Base-by-base conservation (phyloP, 2,113 vertebrate genomes). In the Willisornis vidua region DNA sequence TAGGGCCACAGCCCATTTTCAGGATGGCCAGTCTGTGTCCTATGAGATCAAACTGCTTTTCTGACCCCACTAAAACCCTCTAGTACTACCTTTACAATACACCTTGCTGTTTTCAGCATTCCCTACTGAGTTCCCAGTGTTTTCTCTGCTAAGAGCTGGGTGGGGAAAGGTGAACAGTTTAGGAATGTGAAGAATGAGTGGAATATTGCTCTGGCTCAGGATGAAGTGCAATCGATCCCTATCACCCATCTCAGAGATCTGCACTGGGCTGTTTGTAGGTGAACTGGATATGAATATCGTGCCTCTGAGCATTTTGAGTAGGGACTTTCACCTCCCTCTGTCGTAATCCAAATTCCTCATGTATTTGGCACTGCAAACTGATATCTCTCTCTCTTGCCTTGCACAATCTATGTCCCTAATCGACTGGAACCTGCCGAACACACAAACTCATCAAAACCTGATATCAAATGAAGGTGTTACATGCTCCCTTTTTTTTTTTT, bases 181-280 rank as follows among this genome's bases (percentile, higher is more conserved):
- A 90, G 79, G 85, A 93, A 96, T 94, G 13, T 66, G 39, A 93
- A 70, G 95, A 94, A 93, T 16, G 91, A 91, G 46, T 61, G 19
- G 29, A 80, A 35, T 7, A 86, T 7, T 51, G 52, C 61, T 77
- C 55, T 23, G 57, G 45, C 75, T 87, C 39, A 70, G 82, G 76
- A 86, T 68, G 48, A 85, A 95, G 92, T 62, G 65, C 90, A 91
- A 8, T 10, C 1, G 2, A 84, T 59, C 29, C 8, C 0, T 62
- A 77, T 54, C 51, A 31, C 28, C 6, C 22, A 68, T 52, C 54
- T 59, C 48, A 5, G 68, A 91, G 63, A 59, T 67, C 19, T 4
- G 6, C 35, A 33, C 8, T 10, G 55, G 35, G 58, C 67, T 48
- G 41, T 80, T 54, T 51, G 81, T 16, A 82, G 51, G 89, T 63